Conservation (phyloP, 2,888 invertebrate genomes). For the Agrypnus murinus region DNA sequence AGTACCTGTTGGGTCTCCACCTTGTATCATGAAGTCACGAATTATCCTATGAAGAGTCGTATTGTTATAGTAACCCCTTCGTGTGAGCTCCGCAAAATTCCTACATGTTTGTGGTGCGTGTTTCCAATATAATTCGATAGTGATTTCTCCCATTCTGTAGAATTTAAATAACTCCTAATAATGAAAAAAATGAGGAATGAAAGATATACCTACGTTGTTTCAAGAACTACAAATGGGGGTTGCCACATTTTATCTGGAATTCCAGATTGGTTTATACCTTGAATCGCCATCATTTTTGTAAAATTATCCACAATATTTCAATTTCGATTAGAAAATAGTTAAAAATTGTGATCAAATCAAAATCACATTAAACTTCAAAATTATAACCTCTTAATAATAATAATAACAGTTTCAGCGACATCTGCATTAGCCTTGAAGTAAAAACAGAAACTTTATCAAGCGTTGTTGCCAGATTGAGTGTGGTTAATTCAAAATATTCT, state of each 20-base stretch:
- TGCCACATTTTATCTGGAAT: constrained; percentile 94
- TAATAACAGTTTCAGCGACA: too few relatives aligned
- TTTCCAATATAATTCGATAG: constrained; percentile 97
- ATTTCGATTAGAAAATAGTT: too few relatives aligned
- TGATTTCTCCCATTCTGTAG: constrained; percentile 91
- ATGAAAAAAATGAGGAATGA: too few relatives aligned
- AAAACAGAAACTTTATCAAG: too few relatives aligned
- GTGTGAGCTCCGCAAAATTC: constrained; percentile 95
- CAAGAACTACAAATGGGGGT: constrained; percentile 86
- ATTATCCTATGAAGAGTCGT: constrained; percentile 98
- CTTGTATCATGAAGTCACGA: constrained; percentile 94
- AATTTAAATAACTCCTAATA: too few relatives aligned
- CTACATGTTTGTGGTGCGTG: constrained; percentile 98
- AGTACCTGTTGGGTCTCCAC: constrained; percentile 95
- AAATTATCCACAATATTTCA: too few relatives aligned
- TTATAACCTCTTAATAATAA: too few relatives aligned
- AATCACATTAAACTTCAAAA: too few relatives aligned
- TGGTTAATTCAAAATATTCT: too few relatives aligned
- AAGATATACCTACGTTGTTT: constrained; percentile 83
- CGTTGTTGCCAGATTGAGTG: too few relatives aligned
- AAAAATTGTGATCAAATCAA: too few relatives aligned
- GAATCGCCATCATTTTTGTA: constrained; percentile 70
- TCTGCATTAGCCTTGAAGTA: too few relatives aligned
- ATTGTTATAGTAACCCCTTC: constrained; percentile 96
- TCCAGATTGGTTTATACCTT: constrained; percentile 76